phyloP scores from a whole-genome alignment of 2,888 invertebrate species.

The Steinernema scapterisci region DNA sequence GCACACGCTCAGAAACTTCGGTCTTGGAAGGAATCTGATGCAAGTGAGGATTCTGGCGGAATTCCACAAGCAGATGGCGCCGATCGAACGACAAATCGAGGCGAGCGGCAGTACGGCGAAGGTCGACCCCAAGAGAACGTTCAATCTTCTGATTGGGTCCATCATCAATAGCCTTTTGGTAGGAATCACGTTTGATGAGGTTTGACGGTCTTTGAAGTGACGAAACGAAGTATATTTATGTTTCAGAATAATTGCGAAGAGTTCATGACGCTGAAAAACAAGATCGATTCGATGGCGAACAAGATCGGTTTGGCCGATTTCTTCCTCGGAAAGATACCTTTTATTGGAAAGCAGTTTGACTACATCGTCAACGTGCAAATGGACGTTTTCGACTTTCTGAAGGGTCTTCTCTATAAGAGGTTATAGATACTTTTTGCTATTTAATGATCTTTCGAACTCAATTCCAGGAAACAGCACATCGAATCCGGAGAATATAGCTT shows the following conservation, averaged over 20 bases:
- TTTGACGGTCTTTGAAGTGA: not conserved
- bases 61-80: slow-evolving; percentile 30
- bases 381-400: slow-evolving; percentile 12
- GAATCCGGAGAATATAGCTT: not conserved
- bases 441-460: not conserved
- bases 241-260: slow-evolving; percentile 13
- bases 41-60: slow-evolving; percentile 7
- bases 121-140: slow-evolving; percentile 7
- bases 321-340: not conserved
- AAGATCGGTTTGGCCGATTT: not conserved
- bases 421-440: too few species aligned
- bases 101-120: not conserved
- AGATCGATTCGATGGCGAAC: slow-evolving; percentile 21
- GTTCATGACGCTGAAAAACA: not conserved
- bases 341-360: not conserved
- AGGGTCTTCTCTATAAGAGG: not conserved
- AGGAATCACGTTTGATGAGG: slow-evolving; percentile 5
- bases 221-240: not conserved
- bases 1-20: slow-evolving; percentile 24
- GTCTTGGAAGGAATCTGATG: slow-evolving; percentile 15
- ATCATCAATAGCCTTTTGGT: slow-evolving; percentile 21
- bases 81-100: not conserved
- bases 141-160: slow-evolving; percentile 9
- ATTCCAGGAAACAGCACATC: not conserved
- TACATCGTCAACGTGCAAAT: not conserved